Evolutionary conservation across 2,113 vertebrate genomes (phyloP).

Genomic region (Lamprologus speciosus): DNA sequence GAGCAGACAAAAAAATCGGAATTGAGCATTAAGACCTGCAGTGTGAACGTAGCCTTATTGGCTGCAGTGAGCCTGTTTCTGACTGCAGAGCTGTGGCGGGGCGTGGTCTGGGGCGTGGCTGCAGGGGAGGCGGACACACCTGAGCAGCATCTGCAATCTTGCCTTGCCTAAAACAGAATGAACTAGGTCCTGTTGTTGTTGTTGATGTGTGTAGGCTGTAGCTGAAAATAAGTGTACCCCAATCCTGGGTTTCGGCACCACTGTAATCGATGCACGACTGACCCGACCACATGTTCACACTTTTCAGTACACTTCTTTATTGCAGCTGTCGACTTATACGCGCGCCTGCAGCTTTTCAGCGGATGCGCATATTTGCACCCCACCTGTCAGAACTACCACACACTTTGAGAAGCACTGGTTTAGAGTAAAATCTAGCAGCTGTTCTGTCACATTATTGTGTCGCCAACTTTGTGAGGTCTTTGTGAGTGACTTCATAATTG

Average conservation of each 20-base stretch:
- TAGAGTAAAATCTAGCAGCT: neutral
- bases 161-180: rapidly evolving
- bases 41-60: rapidly evolving
- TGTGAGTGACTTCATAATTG: neutral
- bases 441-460: neutral
- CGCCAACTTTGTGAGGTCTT: rapidly evolving
- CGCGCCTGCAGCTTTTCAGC: neutral
- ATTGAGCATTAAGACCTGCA: rapidly evolving
- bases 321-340: neutral
- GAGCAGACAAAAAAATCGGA: too few relatives aligned
- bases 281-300: neutral
- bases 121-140: neutral
- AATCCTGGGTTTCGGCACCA: rapidly evolving
- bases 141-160: rapidly evolving
- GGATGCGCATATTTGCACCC: neutral
- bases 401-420: neutral
- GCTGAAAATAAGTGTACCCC: neutral
- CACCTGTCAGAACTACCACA: neutral
- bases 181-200: neutral
- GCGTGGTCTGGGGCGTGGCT: neutral
- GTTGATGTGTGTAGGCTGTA: neutral
- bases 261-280: rapidly evolving
- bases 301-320: neutral
- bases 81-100: neutral
- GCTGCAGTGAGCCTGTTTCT: neutral